Base-by-base conservation (phyloP, 2,797 vertebrate genomes). In the Pagetopsis macropterus region DNA sequence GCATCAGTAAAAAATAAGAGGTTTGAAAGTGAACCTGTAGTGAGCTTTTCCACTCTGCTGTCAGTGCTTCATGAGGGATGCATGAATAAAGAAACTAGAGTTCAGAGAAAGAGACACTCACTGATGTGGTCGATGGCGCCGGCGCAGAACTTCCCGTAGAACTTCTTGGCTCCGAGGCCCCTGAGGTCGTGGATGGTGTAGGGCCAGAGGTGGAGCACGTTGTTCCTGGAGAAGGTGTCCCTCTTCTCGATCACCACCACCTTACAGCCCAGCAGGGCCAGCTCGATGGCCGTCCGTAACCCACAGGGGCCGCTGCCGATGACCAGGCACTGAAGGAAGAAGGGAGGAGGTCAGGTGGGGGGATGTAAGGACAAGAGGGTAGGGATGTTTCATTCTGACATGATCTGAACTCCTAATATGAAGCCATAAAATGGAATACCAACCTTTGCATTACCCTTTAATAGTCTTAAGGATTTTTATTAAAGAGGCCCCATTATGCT, bases 121-220 rank as follows among this genome's bases (percentile, higher is more conserved):
- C 98, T 99, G 89, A 99, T 99, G 78, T 99, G 98, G 93, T 99
- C 98, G 17, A 99, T 98, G 74, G 98, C 87, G 72, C 98, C 98
- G 0, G 96, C 98, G 2, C 98, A 99, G 93, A 99, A 99, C 82
- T 99, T 99, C 0, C 98, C 98, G 0, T 97, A 98, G 85, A 99
- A 99, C 83, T 99, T 99, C 92, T 99, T 99, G 60, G 98, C 98
- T 33, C 97, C 98, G 17, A 99, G 95, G 59, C 95, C 95, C 21
- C 96, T 93, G 55, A 99, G 97, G 87, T 99, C 98, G 0, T 99
- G 96, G 59, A 99, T 99, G 75, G 98, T 99, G 88, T 95, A 99
- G 1, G 98, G 98, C 98, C 98, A 99, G 10, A 99, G 96, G 63
- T 99, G 98, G 31, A 99, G 93, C n/a, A 99, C 98, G 0, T 99